Base-by-base conservation (phyloP, 2,113 vertebrate genomes). In the Ciconia maguari region DNA sequence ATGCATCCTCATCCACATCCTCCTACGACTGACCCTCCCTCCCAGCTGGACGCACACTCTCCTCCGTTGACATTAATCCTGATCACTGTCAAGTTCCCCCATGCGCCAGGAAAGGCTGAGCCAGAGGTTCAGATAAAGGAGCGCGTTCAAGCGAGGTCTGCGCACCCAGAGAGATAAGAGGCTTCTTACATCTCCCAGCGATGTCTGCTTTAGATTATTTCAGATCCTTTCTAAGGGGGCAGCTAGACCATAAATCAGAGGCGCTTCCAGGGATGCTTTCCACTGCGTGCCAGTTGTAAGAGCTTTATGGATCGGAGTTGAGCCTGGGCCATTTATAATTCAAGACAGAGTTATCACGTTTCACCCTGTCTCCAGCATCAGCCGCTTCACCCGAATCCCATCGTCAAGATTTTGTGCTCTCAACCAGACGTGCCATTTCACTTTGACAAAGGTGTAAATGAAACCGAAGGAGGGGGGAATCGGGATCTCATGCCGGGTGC, bases 151-250 rank as follows among this genome's bases (percentile, higher is more conserved):
- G 70, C 0, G 0, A 94, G 83, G 74, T 79, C 89, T 88, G 91
- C 2, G 0, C 10, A 1, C 70, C 71, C 87, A 54, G 52, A 61
- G 93, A 90, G 89, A 88, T 88, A 93, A 97, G 82, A 96, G 60
- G 66, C 66, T 94, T 80, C 87, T 93, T 55, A 42, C 60, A 85
- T 83, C 82, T 91, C 60, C 85, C 83, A 83, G 46, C 0, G 71
- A 95, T 94, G 89, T 93, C 94, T 97, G 91, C 87, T 90, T 90
- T 70, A 95, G 94, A 95, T 97, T 96, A 96, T 48, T 95, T 91
- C 82, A 60, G 78, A 83, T 86, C 87, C 83, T 94, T 89, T 88
- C 75, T 58, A 81, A 88, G 60, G 83, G 89, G 78, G 87, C 91
- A 96, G 79, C 82, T 86, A 85, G 78, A 68, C 44, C 60, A 80